These are phyloP conservation scores for Desmodus rotundus DNA, from an alignment of 2,113 vertebrate species.

Conservation along the genomic window DNA sequence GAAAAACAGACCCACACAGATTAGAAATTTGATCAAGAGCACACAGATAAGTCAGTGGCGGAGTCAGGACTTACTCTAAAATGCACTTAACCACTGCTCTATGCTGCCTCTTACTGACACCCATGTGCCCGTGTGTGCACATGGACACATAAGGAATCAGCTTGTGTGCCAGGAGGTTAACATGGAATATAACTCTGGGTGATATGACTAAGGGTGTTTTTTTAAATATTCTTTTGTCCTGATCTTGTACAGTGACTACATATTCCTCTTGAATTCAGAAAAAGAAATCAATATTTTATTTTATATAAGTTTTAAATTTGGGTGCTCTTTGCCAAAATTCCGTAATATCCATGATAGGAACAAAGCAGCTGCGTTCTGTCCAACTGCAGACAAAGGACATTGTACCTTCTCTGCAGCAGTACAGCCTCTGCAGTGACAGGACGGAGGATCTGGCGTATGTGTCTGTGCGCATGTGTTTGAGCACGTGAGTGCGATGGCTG, in stretches of 20 bases:
- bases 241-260: neutral
- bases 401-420: neutral
- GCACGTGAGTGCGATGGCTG: neutral
- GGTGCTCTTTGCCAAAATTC: conserved; percentile 24
- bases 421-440: conserved; percentile 8
- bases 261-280: conserved; percentile 27
- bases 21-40: conserved; percentile 2
- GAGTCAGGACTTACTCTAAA: neutral
- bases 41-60: conserved; percentile 27
- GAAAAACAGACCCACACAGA: neutral
- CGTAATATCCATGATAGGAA: neutral
- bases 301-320: neutral
- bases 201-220: neutral
- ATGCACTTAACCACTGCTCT: neutral
- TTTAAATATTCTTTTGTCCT: conserved; percentile 24
- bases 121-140: neutral
- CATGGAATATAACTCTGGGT: neutral
- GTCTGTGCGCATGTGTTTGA: neutral
- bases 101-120: neutral
- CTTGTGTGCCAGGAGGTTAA: neutral
- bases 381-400: neutral
- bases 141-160: neutral
- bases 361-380: neutral
- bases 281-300: neutral
- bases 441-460: neutral